Evolutionary conservation across 2,888 invertebrate genomes (phyloP).

Genomic region (Eupelmus urozonus): DNA sequence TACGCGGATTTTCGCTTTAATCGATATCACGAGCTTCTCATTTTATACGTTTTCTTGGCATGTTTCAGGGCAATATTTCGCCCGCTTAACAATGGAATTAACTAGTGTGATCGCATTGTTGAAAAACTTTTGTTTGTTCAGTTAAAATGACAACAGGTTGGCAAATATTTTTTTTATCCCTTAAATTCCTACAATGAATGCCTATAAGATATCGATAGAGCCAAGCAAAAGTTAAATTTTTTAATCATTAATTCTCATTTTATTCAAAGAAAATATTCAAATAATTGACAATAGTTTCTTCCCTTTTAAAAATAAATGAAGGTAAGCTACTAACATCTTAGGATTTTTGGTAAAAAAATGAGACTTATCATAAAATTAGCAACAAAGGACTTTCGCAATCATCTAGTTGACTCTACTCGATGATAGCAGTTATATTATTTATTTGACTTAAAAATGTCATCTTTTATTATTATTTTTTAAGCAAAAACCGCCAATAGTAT

Average conservation of each 20-base stretch:
- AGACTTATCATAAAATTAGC: not conserved
- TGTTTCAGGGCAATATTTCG: no score
- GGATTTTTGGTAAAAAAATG: not conserved
- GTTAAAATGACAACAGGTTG: slow-evolving; percentile 44
- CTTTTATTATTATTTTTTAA: not conserved
- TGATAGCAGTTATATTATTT: slow-evolving; percentile 1
- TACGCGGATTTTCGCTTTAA: no score
- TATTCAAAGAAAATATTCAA: not conserved
- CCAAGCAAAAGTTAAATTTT: no score
- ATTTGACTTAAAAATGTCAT: slow-evolving; percentile 15
- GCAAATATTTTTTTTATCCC: slow-evolving; percentile 40
- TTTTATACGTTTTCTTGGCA: no score
- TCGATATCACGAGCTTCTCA: no score
- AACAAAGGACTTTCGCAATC: slow-evolving; percentile 18
- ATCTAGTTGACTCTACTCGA: not conserved
- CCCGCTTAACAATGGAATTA: no score
- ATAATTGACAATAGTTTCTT: slow-evolving; percentile 19
- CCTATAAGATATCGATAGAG: slow-evolving; percentile 9
- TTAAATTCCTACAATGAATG: slow-evolving; percentile 17
- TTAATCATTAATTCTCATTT: not conserved
- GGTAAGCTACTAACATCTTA: not conserved
- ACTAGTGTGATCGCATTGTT: no score
- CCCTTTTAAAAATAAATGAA: not conserved
- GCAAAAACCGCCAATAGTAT: not conserved
- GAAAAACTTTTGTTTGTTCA: no score